Evolutionary conservation across 2,797 vertebrate species (phyloP).

Genomic region (Phoebastria nigripes): DNA sequence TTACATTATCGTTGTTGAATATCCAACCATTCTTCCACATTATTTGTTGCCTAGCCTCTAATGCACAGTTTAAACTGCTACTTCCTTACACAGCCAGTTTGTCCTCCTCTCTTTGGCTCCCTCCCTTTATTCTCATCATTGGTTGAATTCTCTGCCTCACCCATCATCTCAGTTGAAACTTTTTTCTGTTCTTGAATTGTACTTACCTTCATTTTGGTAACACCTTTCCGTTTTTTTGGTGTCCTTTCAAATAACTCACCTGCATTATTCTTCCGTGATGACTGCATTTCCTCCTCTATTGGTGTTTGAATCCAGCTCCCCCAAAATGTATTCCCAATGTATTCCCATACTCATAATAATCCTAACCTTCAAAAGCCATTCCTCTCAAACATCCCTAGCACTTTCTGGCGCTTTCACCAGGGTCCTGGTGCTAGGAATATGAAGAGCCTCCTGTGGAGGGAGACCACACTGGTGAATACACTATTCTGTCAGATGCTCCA

Average conservation of each 20-base stretch:
- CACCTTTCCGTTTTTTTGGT: neutral
- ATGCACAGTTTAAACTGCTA: neutral
- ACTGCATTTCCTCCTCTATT: neutral
- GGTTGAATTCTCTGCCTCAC: neutral
- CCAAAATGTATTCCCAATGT: rapidly evolving
- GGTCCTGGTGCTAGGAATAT: neutral
- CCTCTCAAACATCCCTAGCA: neutral
- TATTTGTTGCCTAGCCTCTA: neutral
- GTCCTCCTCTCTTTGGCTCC: neutral
- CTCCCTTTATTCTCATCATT: neutral
- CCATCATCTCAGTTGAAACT: neutral
- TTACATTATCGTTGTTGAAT: neutral
- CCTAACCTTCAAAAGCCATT: neutral
- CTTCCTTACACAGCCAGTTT: neutral
- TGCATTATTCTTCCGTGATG: neutral
- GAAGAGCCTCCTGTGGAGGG: neutral
- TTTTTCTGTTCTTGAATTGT: neutral
- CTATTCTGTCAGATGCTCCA: neutral
- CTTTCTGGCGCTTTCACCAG: neutral
- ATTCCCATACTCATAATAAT: neutral
- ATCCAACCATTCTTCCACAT: neutral
- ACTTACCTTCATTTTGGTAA: neutral
- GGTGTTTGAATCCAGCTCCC: neutral
- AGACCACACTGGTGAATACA: neutral
- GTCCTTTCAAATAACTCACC: neutral